Evolutionary conservation across 2,113 vertebrate genomes (phyloP), one percentile per base, ranked within the genome.

Genomic region (Callorhinus ursinus): DNA sequence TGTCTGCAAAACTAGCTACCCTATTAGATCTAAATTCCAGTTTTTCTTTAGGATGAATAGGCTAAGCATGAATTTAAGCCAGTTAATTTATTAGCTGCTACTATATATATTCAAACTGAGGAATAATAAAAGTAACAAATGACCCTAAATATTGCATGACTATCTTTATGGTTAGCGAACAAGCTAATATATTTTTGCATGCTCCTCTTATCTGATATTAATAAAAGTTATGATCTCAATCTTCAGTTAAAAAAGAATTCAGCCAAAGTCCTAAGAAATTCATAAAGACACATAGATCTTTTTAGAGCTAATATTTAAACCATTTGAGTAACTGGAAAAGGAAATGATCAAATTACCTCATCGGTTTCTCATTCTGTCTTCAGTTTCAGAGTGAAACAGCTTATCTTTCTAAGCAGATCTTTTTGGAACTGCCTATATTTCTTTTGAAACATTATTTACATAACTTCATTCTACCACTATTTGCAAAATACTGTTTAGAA

Each of bases 181-280:
- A 84, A 88, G 76, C 28, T 94, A 71, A 91, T 57, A 46, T 84
- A 92, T 79, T 83, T 93, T 89, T 36, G 21, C 61, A 82, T 77
- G 31, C n/a, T 93, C 83, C 49, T 90, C 24, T 97, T 93, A 88
- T 59, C 42, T 86, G 72, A 93, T 88, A 69, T 95, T 95, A 76
- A 89, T 72, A 74, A 85, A 96, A 95, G 61, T 95, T 89, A 90
- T 71, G n/a, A 65, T 71, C 55, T 97, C 72, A 86, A 63, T 95
- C 21, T 55, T 31, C 28, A 81, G 57, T 93, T 88, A 85, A 82
- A 81, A 95, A 69, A 91, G 61, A 86, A 74, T 79, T 93, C 65
- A 96, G 36, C n/a, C 36, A 53, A 33, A 85, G 5, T 76, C 14
- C 21, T 80, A 53, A 87, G 42, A 84, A 95, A 88, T 86, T 92